Evolutionary conservation across 2,113 vertebrate genomes (phyloP).

Genomic region (Cryptotis parvus): DNA sequence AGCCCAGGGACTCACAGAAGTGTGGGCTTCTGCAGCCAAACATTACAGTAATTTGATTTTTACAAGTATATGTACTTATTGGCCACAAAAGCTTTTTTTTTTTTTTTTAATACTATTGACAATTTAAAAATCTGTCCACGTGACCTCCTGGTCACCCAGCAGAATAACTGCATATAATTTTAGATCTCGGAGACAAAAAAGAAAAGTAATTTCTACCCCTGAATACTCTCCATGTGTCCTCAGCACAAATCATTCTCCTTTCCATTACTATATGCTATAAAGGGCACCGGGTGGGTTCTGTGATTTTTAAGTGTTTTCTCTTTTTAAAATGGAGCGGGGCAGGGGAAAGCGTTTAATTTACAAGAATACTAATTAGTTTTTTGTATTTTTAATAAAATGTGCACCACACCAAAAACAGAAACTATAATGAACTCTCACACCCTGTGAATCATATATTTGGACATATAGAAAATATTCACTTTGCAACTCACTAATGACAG

Average conservation of each 20-base stretch:
- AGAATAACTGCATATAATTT: conserved; percentile 64
- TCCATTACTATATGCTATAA: conserved; percentile 82
- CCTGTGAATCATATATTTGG: conserved; percentile 82
- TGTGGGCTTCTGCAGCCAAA: conserved; percentile 51
- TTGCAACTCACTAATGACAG: conserved; percentile 60
- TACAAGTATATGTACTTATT: conserved; percentile 71
- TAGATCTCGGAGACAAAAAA: conserved; percentile 80
- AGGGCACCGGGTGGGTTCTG: conserved; percentile 85
- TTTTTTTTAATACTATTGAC: conserved; percentile 74
- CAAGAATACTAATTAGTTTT: conserved; percentile 69
- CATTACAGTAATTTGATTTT: conserved; percentile 53
- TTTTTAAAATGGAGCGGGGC: conserved; percentile 52
- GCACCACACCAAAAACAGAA: conserved; percentile 69
- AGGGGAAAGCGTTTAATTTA: conserved; percentile 62
- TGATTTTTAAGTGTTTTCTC: conserved; percentile 65
- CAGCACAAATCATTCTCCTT: conserved; percentile 80
- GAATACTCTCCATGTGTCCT: conserved; percentile 83
- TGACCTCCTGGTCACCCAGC: conserved; percentile 53
- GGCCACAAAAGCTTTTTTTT: conserved; percentile 61
- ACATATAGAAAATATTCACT: conserved; percentile 51
- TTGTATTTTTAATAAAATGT: conserved; percentile 64
- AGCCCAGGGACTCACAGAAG: conserved; percentile 59
- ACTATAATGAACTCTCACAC: conserved; percentile 85
- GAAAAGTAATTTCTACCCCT: conserved; percentile 91
- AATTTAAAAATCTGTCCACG: conserved; percentile 64